phyloP scores from a whole-genome alignment of 2,797 vertebrate genomes.

The Chromobotia macracanthus region DNA sequence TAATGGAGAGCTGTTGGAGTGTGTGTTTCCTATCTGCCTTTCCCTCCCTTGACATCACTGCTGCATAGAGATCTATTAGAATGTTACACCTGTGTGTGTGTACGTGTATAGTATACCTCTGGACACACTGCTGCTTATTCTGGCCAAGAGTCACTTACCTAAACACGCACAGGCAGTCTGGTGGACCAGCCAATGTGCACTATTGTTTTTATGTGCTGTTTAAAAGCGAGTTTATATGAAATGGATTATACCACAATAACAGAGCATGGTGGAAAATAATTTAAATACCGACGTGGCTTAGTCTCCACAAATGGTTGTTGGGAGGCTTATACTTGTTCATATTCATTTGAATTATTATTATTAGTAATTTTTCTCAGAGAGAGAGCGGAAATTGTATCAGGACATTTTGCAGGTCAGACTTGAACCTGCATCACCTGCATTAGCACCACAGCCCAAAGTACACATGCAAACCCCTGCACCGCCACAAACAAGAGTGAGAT shows the following conservation, averaged over 20 bases:
- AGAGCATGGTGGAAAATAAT: neutral
- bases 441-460: neutral
- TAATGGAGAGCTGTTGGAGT: slow-evolving; percentile 56
- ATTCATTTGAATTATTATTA: neutral
- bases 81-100: slow-evolving; percentile 26
- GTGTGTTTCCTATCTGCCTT: slow-evolving; percentile 22
- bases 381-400: no score
- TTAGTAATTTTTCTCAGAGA: no score
- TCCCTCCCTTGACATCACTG: slow-evolving; percentile 14
- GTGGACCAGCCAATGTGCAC: neutral
- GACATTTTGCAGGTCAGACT: no score
- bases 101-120: neutral
- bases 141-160: neutral
- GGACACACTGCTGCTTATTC: neutral
- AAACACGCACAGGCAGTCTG: neutral
- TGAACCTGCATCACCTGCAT: neutral
- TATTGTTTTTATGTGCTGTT: neutral
- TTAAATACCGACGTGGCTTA: no score
- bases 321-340: neutral
- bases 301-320: neutral
- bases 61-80: slow-evolving; percentile 39
- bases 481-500: neutral
- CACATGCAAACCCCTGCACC: neutral
- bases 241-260: neutral
- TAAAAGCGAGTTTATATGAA: no score